Base-by-base conservation (phyloP, 2,888 invertebrate genomes). In the Clistopyga incitator region DNA sequence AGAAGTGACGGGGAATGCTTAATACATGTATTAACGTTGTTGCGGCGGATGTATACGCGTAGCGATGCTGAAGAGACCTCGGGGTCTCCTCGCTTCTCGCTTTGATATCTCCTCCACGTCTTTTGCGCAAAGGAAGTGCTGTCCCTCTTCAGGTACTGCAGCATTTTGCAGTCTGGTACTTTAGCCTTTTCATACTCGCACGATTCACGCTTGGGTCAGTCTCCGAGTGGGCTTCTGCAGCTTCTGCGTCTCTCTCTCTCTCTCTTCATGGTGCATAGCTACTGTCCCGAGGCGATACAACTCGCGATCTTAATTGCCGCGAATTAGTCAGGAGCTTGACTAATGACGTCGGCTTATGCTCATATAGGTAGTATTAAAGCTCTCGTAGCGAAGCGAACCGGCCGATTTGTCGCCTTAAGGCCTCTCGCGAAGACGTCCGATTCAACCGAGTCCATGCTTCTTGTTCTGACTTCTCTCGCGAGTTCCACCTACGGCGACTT, bases 311-410 rank as follows among this genome's bases (percentile, higher is more conserved):
- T 89, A 90, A 90, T 90, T 89, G 88, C 89, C 77, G 86, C 88
- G 88, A 89, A 90, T 90, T 89, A 90, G 89, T 90, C 90, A 89
- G 87, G 82, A 87, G 88, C 86, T 84, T 89, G 89, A 90, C 87
- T 90, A 90, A 90, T 89, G 89, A 85, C 85, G 87, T 83, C 86
- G 88, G 86, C 86, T 90, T 88, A 86, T 74, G 84, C 85, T 79
- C 84, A 84, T 82, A 85, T 70, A 78, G 67, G 85, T 67, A 70
- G 76, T 65, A 59, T 61, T 29, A 50, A 47, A 45, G 61, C 74
- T 34, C 74, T 34, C 74, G 6, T 47, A 61, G 64, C 67, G 52
- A n/a, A 38, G 50, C 45, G 34, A 61, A 79, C 71, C 71, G 72
- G 81, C 68, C 86, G 85, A 89, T 88, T 89, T 88, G 87, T 89